A percentile compares a stretch with the other conserved stretches of the same genome.
phyloP scores from a whole-genome alignment of 2,888 invertebrate species.

The Schrankia costaestrigalis region DNA sequence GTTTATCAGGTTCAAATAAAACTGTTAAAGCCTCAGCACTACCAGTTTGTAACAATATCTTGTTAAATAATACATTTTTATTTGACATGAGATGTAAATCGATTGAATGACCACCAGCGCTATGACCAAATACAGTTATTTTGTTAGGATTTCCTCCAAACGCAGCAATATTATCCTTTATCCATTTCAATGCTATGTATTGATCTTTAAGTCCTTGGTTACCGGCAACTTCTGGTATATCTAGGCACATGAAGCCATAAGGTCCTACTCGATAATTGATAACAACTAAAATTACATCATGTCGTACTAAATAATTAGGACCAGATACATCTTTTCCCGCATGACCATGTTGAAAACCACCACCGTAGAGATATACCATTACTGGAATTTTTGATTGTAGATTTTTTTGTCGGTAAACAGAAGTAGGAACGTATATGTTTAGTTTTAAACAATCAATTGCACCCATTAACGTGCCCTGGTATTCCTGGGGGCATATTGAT shows the following conservation, averaged over 20 bases:
- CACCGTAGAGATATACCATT: conserved; percentile 10
- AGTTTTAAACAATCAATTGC: conserved; percentile 7
- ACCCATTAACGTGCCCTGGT: conserved; percentile 2
- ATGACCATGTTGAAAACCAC: conserved; percentile 1
- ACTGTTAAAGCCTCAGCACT: conserved; percentile 3
- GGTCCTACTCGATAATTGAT: conserved; percentile 31
- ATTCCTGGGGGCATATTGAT: conserved; percentile 9
- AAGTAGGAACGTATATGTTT: conserved; percentile 8
- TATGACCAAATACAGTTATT: conserved; percentile 34
- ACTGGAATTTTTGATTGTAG: conserved; percentile 7
- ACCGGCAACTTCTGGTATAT: conserved; percentile 25
- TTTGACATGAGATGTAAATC: conserved; percentile 28
- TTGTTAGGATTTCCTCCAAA: conserved; percentile 33
- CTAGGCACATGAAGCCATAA: conserved; percentile 35
- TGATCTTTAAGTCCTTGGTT: conserved; percentile 38
- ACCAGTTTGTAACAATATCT: conserved; percentile 17
- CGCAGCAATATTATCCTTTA: conserved; percentile 30
- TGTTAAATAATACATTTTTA: conserved; percentile 25
- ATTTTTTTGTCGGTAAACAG: too few species aligned
- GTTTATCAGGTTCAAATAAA: conserved; percentile 4
- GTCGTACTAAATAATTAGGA: conserved; percentile 17
- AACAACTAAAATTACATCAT: conserved; percentile 30
- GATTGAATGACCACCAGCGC: conserved; percentile 32
- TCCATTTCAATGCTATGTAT: conserved; percentile 29
- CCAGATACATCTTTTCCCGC: conserved; percentile 1